Conservation (phyloP, 2,113 vertebrate genomes). For the Dromiciops gliroides region DNA sequence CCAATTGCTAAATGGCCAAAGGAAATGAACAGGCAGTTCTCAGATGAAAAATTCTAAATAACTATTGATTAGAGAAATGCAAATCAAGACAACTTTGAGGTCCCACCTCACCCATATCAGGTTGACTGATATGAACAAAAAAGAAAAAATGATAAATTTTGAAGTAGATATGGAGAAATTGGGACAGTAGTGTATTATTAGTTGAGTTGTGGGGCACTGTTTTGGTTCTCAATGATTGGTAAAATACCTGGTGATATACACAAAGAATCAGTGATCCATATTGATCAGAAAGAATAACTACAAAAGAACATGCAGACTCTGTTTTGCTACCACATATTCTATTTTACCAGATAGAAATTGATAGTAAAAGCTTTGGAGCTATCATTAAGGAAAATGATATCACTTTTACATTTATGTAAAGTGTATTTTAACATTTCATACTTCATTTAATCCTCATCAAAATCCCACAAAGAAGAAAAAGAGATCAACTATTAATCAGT, state of each 20-base stretch:
- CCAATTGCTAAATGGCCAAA: too few species aligned
- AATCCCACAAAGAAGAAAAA: background rate
- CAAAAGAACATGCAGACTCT: background rate
- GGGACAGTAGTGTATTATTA: too few species aligned
- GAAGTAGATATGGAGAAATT: too few species aligned
- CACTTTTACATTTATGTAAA: background rate
- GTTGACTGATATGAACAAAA: too few species aligned
- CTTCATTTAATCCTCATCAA: background rate
- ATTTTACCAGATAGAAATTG: slow-evolving; percentile 11
- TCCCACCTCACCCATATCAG: too few species aligned
- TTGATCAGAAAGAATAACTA: background rate
- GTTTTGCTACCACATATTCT: background rate
- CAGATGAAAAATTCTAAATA: too few species aligned
- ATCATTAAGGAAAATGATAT: background rate
- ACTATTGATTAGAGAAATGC: too few species aligned
- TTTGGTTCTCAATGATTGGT: background rate
- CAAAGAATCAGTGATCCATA: background rate
- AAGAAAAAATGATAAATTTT: too few species aligned
- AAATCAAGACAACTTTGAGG: too few species aligned
- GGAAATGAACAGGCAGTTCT: too few species aligned
- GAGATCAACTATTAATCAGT: slow-evolving; percentile 20
- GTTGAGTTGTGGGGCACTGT: too few species aligned
- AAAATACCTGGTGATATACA: background rate
- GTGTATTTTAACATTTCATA: background rate
- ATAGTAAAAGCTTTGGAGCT: background rate